Conservation (phyloP, 2,888 invertebrate genomes). For the Stegana nigrithorax region DNA sequence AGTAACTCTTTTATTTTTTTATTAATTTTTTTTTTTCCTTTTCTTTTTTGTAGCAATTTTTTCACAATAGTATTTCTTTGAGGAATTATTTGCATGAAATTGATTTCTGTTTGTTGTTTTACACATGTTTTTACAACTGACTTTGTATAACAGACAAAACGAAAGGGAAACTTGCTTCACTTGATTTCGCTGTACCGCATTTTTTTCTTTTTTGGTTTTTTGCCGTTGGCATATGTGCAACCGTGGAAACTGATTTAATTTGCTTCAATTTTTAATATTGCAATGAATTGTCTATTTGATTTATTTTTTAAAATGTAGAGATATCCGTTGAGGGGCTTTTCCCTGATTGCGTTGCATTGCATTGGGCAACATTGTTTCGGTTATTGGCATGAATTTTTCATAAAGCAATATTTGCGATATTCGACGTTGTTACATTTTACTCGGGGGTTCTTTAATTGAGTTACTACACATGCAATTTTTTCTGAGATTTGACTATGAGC, state of each 20-base stretch:
- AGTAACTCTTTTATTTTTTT: too few relatives aligned
- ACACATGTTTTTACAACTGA: not conserved
- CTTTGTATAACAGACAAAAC: too few relatives aligned
- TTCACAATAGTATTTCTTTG: not conserved
- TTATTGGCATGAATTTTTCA: not conserved
- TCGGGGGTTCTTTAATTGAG: too few relatives aligned
- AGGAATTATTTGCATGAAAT: slow-evolving; percentile 2
- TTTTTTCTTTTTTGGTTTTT: too few relatives aligned
- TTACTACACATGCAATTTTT: not conserved
- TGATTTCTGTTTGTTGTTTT: slow-evolving; percentile 7
- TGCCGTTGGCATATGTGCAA: not conserved
- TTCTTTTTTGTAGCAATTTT: not conserved
- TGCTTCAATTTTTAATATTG: slow-evolving; percentile 1
- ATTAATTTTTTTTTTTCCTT: too few relatives aligned
- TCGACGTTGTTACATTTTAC: too few relatives aligned
- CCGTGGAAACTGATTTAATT: slow-evolving; percentile 11
- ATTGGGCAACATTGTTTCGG: not conserved
- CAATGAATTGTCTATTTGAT: not conserved
- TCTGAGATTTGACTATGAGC: not conserved
- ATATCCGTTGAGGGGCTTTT: too few relatives aligned
- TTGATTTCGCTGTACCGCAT: too few relatives aligned
- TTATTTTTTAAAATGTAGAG: not conserved
- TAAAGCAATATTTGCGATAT: too few relatives aligned
- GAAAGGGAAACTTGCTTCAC: too few relatives aligned
- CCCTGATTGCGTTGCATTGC: too few relatives aligned